Evolutionary conservation across 1,140 invertebrate genomes (phyloP).

Genomic region (Meteorus sp.): DNA sequence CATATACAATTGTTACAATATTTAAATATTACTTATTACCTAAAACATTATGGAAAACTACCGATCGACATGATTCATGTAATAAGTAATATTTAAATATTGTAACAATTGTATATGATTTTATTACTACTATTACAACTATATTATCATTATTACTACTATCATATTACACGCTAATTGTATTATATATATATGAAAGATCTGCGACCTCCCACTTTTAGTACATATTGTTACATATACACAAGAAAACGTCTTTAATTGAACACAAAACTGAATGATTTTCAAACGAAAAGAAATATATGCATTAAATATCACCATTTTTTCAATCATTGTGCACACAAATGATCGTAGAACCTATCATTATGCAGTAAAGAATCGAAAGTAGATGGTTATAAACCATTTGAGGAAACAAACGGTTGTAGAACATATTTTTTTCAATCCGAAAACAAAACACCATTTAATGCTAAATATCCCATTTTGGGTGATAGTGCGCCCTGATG

Average conservation of each 20-base stretch:
- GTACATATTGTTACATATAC: constrained; percentile 36
- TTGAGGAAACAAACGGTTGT: constrained; percentile 17
- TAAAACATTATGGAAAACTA: constrained; percentile 46
- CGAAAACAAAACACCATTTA: constrained; percentile 5
- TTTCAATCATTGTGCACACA: constrained; percentile 14
- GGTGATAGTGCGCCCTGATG: constrained; percentile 60
- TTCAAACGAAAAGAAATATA: constrained; percentile 35
- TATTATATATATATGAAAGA: constrained; percentile 60
- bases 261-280: constrained; percentile 1
- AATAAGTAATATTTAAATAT: constrained; percentile 62
- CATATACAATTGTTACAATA: constrained; percentile 47
- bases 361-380: constrained; percentile 32
- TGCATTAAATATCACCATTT: constrained; percentile 40
- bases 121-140: constrained; percentile 46
- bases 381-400: constrained; percentile 22
- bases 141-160: too few species aligned
- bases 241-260: constrained; percentile 1
- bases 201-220: constrained; percentile 60
- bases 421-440: not conserved
- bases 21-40: constrained; percentile 42
- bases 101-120: constrained; percentile 62
- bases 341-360: too few species aligned
- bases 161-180: constrained; percentile 59
- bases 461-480: not conserved
- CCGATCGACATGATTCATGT: constrained; percentile 52